Conservation (phyloP, 1,140 invertebrate genomes). For the Wasmannia auropunctata region DNA sequence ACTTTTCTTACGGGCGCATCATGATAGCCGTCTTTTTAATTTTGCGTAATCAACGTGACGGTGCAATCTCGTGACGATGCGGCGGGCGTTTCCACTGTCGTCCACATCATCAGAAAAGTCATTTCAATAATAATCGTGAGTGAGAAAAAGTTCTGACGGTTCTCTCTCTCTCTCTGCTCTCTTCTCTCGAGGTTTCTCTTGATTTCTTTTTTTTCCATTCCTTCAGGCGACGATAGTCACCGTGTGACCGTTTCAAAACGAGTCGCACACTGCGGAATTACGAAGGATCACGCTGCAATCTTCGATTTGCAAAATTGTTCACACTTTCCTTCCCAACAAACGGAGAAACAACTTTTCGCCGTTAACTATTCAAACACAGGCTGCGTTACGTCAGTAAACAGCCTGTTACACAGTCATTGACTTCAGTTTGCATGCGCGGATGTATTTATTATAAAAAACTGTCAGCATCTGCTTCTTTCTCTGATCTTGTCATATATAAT, state of each 20-base stretch:
- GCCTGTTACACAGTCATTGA: conserved; percentile 33
- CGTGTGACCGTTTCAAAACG: conserved; percentile 10
- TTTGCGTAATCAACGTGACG: conserved; percentile 42
- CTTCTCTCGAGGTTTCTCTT: conserved; percentile 19
- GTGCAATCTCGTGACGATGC: conserved; percentile 8
- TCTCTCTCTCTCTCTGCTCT: not conserved
- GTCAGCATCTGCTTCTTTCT: not conserved
- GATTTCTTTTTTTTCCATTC: not conserved
- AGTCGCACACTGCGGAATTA: conserved; percentile 31
- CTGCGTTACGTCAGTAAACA: conserved; percentile 14
- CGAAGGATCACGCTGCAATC: conserved; percentile 22
- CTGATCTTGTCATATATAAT: not conserved
- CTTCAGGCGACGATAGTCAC: not conserved
- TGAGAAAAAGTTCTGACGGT: not conserved
- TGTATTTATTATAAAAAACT: conserved; percentile 11
- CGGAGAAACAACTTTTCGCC: conserved; percentile 64
- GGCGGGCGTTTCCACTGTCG: not conserved
- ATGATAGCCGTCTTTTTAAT: conserved; percentile 49
- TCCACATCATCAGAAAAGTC: not conserved
- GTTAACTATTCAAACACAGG: conserved; percentile 15
- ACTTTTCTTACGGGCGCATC: conserved; percentile 20
- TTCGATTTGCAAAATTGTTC: conserved; percentile 39
- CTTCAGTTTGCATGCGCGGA: conserved; percentile 7
- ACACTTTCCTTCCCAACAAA: conserved; percentile 36
- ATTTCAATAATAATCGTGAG: conserved; percentile 32